A percentile compares a stretch with the other conserved stretches of the same genome.
These are phyloP conservation scores for Hoplostethus atlanticus DNA, from an alignment of 2,797 vertebrate species.

Conservation along the genomic window DNA sequence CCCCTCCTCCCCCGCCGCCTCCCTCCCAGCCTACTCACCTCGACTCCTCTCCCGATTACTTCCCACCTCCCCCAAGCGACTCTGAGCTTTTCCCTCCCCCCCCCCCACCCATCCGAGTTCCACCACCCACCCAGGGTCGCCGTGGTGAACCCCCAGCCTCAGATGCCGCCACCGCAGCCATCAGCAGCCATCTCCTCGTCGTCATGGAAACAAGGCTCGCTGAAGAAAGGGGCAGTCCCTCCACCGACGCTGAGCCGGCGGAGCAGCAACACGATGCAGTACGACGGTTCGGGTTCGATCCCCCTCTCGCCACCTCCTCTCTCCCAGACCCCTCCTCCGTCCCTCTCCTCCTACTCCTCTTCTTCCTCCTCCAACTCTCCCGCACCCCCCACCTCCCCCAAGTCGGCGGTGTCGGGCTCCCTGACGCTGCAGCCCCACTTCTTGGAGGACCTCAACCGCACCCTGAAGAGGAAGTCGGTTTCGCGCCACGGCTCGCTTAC, in stretches of 20 bases:
- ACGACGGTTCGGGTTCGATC: conserved; percentile 69
- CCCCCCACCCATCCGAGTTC: conserved; percentile 85
- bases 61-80: conserved; percentile 91
- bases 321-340: conserved; percentile 78
- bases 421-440: conserved; percentile 94
- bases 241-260: conserved; percentile 89
- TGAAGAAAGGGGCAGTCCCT: conserved; percentile 90
- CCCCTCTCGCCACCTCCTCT: conserved; percentile 75
- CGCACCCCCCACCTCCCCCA: conserved; percentile 91
- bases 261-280: conserved; percentile 86
- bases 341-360: conserved; percentile 77
- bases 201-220: conserved; percentile 88
- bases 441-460: conserved; percentile 98
- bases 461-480: conserved; percentile 97
- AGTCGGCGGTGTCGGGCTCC: conserved; percentile 76
- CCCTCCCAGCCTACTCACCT: conserved; percentile 79
- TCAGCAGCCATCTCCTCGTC: conserved; percentile 22
- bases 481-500: conserved; percentile 94
- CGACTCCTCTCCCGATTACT: conserved; percentile 91
- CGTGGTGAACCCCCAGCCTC: conserved; percentile 95
- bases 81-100: conserved; percentile 92
- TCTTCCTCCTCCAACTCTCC: conserved; percentile 78
- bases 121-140: conserved; percentile 92
- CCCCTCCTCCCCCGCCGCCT: conserved; percentile 81
- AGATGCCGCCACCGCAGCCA: conserved; percentile 70